Conservation (phyloP, 2,888 invertebrate species). For the Trachelus troglodyta region DNA sequence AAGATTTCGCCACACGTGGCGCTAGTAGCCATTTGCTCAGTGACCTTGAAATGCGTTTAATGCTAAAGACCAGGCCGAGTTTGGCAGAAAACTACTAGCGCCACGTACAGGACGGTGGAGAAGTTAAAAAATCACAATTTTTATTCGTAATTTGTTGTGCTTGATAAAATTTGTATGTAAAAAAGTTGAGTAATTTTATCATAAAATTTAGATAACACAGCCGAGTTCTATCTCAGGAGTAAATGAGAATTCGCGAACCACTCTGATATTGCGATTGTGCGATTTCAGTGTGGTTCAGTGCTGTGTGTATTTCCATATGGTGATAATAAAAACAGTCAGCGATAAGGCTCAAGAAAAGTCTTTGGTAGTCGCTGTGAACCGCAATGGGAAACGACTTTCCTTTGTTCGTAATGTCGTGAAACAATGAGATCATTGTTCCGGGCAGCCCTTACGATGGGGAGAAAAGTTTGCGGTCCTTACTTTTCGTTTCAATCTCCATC, state of each 20-base stretch:
- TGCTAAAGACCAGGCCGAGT: too few species aligned
- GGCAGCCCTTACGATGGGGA: slow-evolving; percentile 26
- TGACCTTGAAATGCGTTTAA: too few species aligned
- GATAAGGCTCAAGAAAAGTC: slow-evolving; percentile 15
- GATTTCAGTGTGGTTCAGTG: not conserved
- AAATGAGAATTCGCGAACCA: not conserved
- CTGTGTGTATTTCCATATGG: slow-evolving; percentile 4
- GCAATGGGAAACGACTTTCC: slow-evolving; percentile 17
- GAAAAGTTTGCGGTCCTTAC: slow-evolving; percentile 26
- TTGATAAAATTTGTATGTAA: not conserved
- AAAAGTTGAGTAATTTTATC: not conserved
- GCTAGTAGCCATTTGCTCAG: too few species aligned
- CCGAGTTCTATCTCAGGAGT: not conserved
- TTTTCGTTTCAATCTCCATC: not conserved
- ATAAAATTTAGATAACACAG: not conserved
- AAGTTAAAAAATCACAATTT: not conserved
- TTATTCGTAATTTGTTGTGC: not conserved
- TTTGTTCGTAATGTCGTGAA: slow-evolving; percentile 37
- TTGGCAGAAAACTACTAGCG: too few species aligned
- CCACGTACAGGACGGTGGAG: too few species aligned
- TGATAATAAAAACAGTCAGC: slow-evolving; percentile 15
- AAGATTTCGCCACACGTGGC: too few species aligned
- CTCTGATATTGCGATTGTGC: not conserved
- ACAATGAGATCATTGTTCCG: slow-evolving; percentile 41
- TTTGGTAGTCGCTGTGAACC: slow-evolving; percentile 9